Evolutionary conservation across 2,888 invertebrate species (phyloP).

Genomic region (Actias luna): DNA sequence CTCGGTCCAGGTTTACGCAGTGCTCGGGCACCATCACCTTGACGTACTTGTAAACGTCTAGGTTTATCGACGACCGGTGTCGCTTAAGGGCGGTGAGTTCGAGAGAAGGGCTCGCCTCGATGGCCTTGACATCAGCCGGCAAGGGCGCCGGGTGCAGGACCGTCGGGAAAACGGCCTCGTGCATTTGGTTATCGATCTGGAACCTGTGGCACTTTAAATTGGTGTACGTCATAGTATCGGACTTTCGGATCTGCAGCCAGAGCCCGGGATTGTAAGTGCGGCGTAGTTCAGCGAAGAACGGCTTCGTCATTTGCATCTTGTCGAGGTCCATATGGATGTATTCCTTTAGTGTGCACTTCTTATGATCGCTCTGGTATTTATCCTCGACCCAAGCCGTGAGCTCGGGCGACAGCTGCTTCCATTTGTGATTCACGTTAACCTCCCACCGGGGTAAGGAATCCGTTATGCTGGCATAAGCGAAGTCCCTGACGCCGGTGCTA

Average conservation of each 20-base stretch:
- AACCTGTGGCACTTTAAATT: slow-evolving; percentile 85
- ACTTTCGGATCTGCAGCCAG: slow-evolving; percentile 87
- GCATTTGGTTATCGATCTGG: slow-evolving; percentile 89
- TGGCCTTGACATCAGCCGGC: slow-evolving; percentile 62
- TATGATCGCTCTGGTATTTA: slow-evolving; percentile 86
- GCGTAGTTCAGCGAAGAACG: slow-evolving; percentile 89
- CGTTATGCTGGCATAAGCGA: slow-evolving; percentile 85
- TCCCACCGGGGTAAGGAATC: slow-evolving; percentile 91
- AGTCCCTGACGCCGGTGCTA: slow-evolving; percentile 78
- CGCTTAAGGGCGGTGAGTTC: slow-evolving; percentile 81
- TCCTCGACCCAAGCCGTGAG: slow-evolving; percentile 92
- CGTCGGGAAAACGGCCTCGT: slow-evolving; percentile 86
- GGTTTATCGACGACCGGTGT: slow-evolving; percentile 69
- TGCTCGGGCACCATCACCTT: slow-evolving; percentile 85
- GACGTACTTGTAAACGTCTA: slow-evolving; percentile 83
- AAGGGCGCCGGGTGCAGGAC: slow-evolving; percentile 84
- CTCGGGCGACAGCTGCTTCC: slow-evolving; percentile 90
- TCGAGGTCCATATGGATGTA: slow-evolving; percentile 90
- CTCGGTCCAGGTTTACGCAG: slow-evolving; percentile 86
- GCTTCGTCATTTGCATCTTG: slow-evolving; percentile 93
- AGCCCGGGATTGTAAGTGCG: slow-evolving; percentile 88
- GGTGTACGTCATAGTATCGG: slow-evolving; percentile 84
- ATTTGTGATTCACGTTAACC: slow-evolving; percentile 88
- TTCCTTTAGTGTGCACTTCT: slow-evolving; percentile 88
- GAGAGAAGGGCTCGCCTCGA: slow-evolving; percentile 80